Conservation (phyloP, 2,797 vertebrate species). For the Schizopygopsis malacanthus region DNA sequence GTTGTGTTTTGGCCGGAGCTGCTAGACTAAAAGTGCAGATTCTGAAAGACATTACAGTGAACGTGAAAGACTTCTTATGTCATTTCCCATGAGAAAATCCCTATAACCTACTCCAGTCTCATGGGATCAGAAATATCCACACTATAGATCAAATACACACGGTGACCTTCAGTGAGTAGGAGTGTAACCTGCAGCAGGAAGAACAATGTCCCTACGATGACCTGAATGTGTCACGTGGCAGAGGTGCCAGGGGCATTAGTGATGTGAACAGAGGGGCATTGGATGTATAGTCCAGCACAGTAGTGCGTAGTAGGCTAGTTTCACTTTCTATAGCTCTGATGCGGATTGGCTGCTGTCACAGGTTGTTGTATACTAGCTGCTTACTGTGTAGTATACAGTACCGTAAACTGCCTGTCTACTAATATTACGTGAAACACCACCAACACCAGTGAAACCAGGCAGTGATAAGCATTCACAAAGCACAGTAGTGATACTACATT, state of each 20-base stretch:
- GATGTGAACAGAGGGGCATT: neutral
- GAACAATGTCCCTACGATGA: neutral
- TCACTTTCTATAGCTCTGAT: neutral
- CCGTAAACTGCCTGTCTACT: neutral
- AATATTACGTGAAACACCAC: neutral
- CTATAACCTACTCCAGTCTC: neutral
- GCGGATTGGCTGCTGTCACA: neutral
- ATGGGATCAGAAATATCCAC: neutral
- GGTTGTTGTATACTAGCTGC: neutral
- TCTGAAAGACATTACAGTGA: constrained; percentile 14
- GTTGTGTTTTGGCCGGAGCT: constrained; percentile 53
- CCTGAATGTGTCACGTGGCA: neutral
- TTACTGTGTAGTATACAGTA: neutral
- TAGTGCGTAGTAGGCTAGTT: neutral
- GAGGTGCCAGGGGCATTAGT: constrained; percentile 20
- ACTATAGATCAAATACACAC: neutral
- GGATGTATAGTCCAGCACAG: neutral
- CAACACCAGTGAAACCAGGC: neutral
- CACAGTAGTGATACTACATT: neutral
- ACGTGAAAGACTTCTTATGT: constrained; percentile 16
- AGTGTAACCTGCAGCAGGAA: neutral
- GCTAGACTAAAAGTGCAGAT: constrained; percentile 50
- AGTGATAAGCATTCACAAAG: neutral
- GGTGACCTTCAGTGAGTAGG: neutral
- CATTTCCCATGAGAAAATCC: neutral